Base-by-base conservation (phyloP, 2,113 vertebrate genomes). In the Paramisgurnus dabryanus region DNA sequence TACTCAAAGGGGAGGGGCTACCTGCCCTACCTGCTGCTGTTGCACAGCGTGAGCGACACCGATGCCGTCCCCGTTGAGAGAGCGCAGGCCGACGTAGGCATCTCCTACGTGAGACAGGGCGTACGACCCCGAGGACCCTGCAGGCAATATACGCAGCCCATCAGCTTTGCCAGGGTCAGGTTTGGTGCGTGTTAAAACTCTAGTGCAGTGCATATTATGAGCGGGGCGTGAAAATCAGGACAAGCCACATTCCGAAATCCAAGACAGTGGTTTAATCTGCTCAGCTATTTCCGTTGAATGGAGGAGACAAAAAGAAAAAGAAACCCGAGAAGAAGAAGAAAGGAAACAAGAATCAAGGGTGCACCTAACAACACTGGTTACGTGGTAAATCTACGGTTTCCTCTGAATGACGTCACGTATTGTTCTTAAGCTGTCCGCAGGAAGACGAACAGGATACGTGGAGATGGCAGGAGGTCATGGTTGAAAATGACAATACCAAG, bases 41-140 rank as follows among this genome's bases (percentile, higher is more conserved):
- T 91, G 90, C 78, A 92, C 91, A 89, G 91, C 89, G 84, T 90
- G 88, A 86, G 88, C 80, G 87, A 91, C 87, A 88, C 67, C 86
- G 85, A 91, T 86, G 86, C 86, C 88, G 88, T 92, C 90, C 82
- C 91, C 91, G 85, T 91, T 91, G 87, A 92, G 89, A 18, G 89
- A 87, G 71, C 78, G 90, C 85, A 92, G 87, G 84, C 88, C 80
- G 53, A 92, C 90, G 89, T 90, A 93, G 87, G 87, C 50, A 72
- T 93, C 91, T 84, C 92, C 91, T 91, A 89, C 82, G 83, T 90
- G 90, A 86, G 90, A 91, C 85, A 92, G 88, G 89, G 87, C 89
- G 87, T 88, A 90, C 84, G 91, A 91, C 88, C 89, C 90, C 58
- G 88, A 86, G 70, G 89, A 93, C 87, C 91, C 91, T 90, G 89